Evolutionary conservation across 2,888 invertebrate species (phyloP), one percentile per base, ranked within the genome.

Genomic region (Himalopsyche japonica): DNA sequence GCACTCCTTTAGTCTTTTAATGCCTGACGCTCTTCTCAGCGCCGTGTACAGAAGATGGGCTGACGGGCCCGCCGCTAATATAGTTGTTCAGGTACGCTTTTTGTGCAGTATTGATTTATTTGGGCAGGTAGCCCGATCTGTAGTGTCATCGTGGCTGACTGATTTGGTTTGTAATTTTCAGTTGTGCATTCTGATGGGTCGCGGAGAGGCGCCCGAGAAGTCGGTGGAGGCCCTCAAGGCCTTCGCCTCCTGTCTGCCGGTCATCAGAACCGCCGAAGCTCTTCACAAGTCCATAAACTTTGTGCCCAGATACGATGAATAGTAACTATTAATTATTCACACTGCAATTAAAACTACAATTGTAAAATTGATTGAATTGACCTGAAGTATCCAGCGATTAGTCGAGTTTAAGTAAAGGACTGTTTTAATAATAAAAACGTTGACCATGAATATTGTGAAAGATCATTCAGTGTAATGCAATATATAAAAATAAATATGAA

Each of bases 101-200:
- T 70, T 70, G 10, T 70, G 20, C 10, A n/a, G 10, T 15, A 70
- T 30, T n/a, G 2, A 2, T 20, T 8, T 7, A 10, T 8, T 37
- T 8, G 37, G 5, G 5, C 37, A 5, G 8, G 37, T 8, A 1
- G 8, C 1, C 8, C 37, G 8, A 10, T 4, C 8, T 8, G 8
- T 10, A 37, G 5, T 37, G 37, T n/a, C n/a, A n/a, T n/a, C n/a
- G n/a, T n/a, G n/a, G n/a, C n/a, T n/a, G n/a, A n/a, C n/a, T 32
- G 32, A 24, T 24, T 27, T 20, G 2, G 1, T 30, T 70, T 70
- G 18, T 15, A 70, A 70, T 70, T 76, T 47, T 57, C 88, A 92
- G 91, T 91, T 92, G 89, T 91, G 91, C 88, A 91, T 90, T 89
- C 91, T 91, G 89, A 89, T 91, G 83, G 91, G 91, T 87, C 91